phyloP scores from a whole-genome alignment of 2,888 invertebrate species.

The Troilus luridus region DNA sequence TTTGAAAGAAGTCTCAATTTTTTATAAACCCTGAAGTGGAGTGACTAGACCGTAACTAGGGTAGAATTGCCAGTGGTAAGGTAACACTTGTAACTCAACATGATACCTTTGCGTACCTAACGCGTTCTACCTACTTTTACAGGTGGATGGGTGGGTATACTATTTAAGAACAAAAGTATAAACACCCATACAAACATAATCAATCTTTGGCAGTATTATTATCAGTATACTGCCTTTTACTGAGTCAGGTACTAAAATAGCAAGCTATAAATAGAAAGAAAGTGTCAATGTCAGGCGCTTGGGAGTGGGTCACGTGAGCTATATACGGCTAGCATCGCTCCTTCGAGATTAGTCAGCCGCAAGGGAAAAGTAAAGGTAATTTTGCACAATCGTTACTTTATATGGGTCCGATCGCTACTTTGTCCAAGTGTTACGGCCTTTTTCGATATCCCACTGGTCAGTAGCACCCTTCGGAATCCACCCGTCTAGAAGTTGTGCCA shows the following conservation, averaged over 20 bases:
- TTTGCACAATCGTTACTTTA: conserved; percentile 31
- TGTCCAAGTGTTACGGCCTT: not conserved
- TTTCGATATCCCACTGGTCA: conserved; percentile 35
- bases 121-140: no score
- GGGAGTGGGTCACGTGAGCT: conserved; percentile 16
- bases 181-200: not conserved
- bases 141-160: not conserved
- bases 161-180: not conserved
- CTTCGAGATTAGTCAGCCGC: conserved; percentile 18
- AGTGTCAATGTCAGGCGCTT: conserved; percentile 23
- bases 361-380: not conserved
- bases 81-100: no score
- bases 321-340: conserved; percentile 24
- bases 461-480: not conserved
- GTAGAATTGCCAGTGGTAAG: no score
- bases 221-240: not conserved
- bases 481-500: not conserved
- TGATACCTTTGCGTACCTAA: no score
- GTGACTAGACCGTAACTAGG: no score
- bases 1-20: no score
- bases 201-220: not conserved
- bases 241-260: not conserved
- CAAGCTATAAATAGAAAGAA: conserved; percentile 37
- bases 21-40: no score
- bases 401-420: not conserved